A percentile compares a stretch with the other conserved stretches of the same genome.
Conservation (phyloP, 2,113 vertebrate species). For the Bombycilla garrulus region DNA sequence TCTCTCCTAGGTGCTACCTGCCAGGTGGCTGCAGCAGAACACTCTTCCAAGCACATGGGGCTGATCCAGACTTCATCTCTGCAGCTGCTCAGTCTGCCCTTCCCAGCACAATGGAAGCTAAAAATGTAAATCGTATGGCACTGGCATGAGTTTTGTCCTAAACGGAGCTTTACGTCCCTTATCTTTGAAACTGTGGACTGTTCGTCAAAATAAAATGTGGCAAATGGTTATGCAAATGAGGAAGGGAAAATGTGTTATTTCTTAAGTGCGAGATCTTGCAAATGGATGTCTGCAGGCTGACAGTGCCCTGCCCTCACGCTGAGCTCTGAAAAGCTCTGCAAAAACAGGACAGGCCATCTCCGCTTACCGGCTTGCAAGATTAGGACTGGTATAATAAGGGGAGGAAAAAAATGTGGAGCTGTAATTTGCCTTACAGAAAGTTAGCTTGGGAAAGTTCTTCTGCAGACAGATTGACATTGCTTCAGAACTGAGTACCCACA, state of each 20-base stretch:
- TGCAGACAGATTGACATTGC: not conserved
- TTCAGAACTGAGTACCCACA: not conserved
- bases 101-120: not conserved
- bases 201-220: slow-evolving; percentile 21
- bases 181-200: not conserved
- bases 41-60: not conserved
- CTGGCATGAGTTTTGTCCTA: not conserved
- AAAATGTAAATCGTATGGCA: not conserved
- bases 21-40: not conserved
- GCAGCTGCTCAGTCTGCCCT: not conserved
- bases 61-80: not conserved
- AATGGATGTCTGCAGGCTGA: slow-evolving; percentile 6
- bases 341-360: not conserved
- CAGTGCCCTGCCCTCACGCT: not conserved
- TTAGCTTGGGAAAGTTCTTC: not conserved
- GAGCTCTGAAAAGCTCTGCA: not conserved
- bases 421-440: not conserved
- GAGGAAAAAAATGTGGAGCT: not conserved
- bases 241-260: slow-evolving; percentile 3
- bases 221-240: slow-evolving; percentile 3
- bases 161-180: not conserved
- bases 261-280: not conserved
- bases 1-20: not conserved
- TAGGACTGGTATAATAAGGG: not conserved
- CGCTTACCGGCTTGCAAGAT: accelerated